Percentiles rank a stretch among this genome's conserved stretches.
phyloP scores from a whole-genome alignment of 2,113 vertebrate genomes.

The Hemicordylus capensis region DNA sequence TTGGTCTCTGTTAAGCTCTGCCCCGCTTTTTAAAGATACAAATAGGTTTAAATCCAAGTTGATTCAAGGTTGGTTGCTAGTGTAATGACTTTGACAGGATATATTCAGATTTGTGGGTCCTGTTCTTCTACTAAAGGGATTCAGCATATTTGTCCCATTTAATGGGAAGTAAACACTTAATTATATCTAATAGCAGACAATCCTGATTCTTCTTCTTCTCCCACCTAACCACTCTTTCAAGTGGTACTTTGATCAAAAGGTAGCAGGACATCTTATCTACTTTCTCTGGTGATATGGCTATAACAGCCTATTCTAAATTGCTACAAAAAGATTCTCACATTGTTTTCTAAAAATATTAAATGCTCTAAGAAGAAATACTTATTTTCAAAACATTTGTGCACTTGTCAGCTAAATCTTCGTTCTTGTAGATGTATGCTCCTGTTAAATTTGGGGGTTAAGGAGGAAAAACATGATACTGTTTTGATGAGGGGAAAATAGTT shows the following conservation, averaged over 20 bases:
- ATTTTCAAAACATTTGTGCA: background rate
- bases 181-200: background rate
- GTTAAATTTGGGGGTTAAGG: background rate
- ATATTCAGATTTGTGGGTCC: background rate
- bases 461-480: background rate
- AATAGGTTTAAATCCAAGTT: background rate
- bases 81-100: background rate
- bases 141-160: background rate
- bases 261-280: background rate
- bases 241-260: background rate
- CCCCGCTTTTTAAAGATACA: background rate
- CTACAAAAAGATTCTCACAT: background rate
- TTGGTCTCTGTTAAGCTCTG: slow-evolving; percentile 5
- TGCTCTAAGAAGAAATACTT: background rate
- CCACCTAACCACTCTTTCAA: no score
- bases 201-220: background rate
- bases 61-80: background rate
- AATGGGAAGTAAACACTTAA: background rate
- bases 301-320: background rate
- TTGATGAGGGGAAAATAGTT: no score
- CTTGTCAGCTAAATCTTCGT: background rate
- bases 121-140: background rate
- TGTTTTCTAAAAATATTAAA: background rate
- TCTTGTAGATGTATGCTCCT: background rate
- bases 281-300: background rate